phyloP scores from a whole-genome alignment of 2,113 vertebrate species.

The Callipepla squamata region DNA sequence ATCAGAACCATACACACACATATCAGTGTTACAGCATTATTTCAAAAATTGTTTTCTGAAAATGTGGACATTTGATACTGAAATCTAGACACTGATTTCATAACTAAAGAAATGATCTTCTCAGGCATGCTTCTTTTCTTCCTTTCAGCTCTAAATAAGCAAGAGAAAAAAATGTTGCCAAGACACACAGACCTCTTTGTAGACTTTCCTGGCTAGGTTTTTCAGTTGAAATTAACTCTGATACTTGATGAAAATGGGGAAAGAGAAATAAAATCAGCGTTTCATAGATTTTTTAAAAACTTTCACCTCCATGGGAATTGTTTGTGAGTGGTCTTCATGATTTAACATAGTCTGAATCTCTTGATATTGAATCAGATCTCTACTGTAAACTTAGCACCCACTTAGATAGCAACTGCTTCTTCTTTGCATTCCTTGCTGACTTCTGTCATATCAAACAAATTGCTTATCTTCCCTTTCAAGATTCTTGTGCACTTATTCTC shows the following conservation, averaged over 20 bases:
- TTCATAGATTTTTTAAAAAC: not conserved
- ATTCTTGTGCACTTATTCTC: not conserved
- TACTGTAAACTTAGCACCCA: not conserved
- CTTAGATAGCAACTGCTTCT: not conserved
- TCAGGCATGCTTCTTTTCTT: not conserved
- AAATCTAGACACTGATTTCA: not conserved
- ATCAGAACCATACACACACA: not conserved
- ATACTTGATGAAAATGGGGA: not conserved
- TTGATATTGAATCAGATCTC: not conserved
- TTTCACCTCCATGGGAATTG: rapidly evolving
- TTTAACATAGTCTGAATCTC: not conserved
- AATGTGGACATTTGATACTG: not conserved
- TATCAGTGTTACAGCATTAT: not conserved
- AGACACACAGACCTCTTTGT: not conserved
- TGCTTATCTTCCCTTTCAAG: not conserved
- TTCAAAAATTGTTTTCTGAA: not conserved
- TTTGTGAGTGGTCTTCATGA: not conserved
- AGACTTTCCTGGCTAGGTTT: not conserved
- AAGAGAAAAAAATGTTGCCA: not conserved
- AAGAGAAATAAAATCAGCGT: not conserved
- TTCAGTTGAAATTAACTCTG: not conserved
- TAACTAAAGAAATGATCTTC: not conserved
- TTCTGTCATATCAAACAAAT: not conserved
- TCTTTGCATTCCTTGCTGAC: not conserved
- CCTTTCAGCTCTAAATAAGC: not conserved